These are phyloP conservation scores for Pterobdella sp. DNA, from an alignment of 2,888 invertebrate species.

Conservation along the genomic window DNA sequence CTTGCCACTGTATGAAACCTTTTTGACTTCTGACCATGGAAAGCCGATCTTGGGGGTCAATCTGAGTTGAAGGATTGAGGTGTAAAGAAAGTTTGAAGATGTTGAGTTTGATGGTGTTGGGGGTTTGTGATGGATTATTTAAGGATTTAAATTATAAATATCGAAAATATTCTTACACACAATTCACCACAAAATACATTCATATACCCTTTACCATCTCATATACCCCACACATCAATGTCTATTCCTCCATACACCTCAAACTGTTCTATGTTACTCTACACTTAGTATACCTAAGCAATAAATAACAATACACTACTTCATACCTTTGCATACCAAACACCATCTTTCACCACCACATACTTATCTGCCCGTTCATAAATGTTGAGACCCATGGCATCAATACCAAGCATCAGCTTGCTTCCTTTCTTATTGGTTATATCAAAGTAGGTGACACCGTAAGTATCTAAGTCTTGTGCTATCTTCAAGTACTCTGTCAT, in stretches of 20 bases:
- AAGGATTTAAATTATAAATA: too few relatives aligned
- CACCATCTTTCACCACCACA: constrained; percentile 40
- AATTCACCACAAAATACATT: background rate
- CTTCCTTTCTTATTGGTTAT: constrained; percentile 99
- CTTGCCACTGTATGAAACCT: constrained; percentile 97
- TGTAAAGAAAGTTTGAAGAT: background rate
- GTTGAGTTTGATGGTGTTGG: background rate
- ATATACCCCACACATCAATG: background rate
- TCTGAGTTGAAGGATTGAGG: constrained; percentile 43
- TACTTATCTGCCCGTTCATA: constrained; percentile 96
- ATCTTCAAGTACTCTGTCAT: constrained; percentile 91
- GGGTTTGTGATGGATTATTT: too few relatives aligned
- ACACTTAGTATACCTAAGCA: too few relatives aligned
- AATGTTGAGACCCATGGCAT: constrained; percentile 80
- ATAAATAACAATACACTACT: too few relatives aligned
- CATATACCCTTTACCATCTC: background rate
- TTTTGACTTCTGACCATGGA: constrained; percentile 97
- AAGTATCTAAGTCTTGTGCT: constrained; percentile 55
- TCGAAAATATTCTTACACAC: too few relatives aligned
- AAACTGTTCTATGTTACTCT: background rate
- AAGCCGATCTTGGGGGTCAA: constrained; percentile 83
- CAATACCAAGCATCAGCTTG: constrained; percentile 90
- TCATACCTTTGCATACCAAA: too few relatives aligned
- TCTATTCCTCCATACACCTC: background rate
- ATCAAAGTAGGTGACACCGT: constrained; percentile 97